Base-by-base conservation (phyloP, 2,888 invertebrate genomes). In the Tortricodes alternella region DNA sequence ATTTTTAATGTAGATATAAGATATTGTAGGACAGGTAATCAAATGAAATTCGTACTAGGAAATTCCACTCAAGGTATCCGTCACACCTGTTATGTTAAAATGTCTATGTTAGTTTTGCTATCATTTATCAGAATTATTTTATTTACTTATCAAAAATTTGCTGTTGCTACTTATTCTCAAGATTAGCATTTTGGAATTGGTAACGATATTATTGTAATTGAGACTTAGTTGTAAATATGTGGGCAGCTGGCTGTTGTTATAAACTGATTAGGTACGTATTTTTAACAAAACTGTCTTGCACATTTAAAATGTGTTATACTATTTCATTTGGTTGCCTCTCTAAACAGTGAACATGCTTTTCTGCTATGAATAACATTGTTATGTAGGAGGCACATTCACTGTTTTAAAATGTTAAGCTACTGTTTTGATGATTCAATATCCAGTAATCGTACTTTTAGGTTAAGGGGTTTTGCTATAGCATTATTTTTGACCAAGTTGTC, bases 1-100 rank as follows among this genome's bases (percentile, higher is more conserved):
- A 71, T 72, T 61, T 59, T 67, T 81, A 75, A 76, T 89, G 85
- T 84, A 87, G 77, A 85, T 88, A 84, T 79, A 83, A 77, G 71
- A 69, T 64, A 58, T 66, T 60, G 50, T 62, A 70, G 67, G 44
- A 32, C 15, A 21, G 41, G 48, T 58, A 43, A 48, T 32, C 43
- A 58, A 48, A 53, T 48, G 48, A 58, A 53, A 49, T 27, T 41
- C 4, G 38, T 32, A 23, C 21, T 16, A 35, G n/a, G 7, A 15
- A 34, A 16, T 46, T 16, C 37, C 18, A 11, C 44, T 9, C 5
- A 27, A 2, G 23, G 13, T 18, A 24, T 15, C 13, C 23, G 41
- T 41, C 41, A 29, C 29, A 8, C 9, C 44, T 27, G n/a, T 27
- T 15, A 32, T 24, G 7, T 21, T 21, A 21, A 19, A 19, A 38